Evolutionary conservation across 2,113 vertebrate species (phyloP), one percentile per base, ranked within the genome.

Genomic region (Caretta caretta): DNA sequence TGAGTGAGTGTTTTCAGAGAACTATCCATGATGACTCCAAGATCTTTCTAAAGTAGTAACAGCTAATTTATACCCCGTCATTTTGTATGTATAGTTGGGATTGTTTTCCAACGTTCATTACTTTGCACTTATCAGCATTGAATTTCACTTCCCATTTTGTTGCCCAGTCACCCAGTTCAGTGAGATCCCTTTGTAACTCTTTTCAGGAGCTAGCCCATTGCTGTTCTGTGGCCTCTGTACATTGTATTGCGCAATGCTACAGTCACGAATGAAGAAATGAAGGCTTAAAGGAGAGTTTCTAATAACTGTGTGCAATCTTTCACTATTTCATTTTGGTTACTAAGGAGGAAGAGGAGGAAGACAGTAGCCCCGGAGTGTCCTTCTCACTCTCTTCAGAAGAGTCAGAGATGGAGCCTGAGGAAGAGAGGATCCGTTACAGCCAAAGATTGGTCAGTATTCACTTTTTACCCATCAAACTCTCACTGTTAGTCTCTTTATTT

Each of bases 401-500:
- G 96, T 98, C 96, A 27, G 98, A 98, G 97, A 98, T 98, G 98
- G 98, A 96, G 97, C 99, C 99, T 80, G 99, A 99, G 97, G 99
- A 99, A 96, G 98, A 98, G 83, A 98, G 98, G 89, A 98, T 99
- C 93, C 99, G 99, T 80, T 99, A 99, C 98, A 99, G 99, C 98
- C 99, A 99, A 97, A 99, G 99, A 98, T 97, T 99, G 99, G 99
- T 99, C 96, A 99, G 99, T 98, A 14, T 38, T 2, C 24, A 29
- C 83, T 51, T 35, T 35, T 19, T 5, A 79, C 53, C 29, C 19
- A 0, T 57, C 25, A 1, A 3, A 0, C 12, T 25, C 57, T 51
- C 75, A 3, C 6, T n/a, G 46, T 78, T 35, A 89, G 3, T 31
- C 88, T 65, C 56, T 4, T 59, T 65, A 14, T 69, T 69, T n/a